Evolutionary conservation across 2,797 vertebrate genomes (phyloP).

Genomic region (Muraenolepis orangiensis): DNA sequence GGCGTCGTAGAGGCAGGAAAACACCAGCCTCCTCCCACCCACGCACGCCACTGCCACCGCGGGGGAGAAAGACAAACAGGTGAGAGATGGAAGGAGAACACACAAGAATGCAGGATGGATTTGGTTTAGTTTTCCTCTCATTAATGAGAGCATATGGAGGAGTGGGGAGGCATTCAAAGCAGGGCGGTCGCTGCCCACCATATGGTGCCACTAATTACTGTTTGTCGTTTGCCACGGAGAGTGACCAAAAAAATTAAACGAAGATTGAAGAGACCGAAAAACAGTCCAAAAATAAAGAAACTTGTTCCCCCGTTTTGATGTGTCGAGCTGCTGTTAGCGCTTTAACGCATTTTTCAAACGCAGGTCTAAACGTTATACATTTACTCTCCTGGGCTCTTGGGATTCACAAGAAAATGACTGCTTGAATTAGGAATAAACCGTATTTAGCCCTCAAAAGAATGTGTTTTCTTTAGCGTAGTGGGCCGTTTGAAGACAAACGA

Average conservation of each 20-base stretch:
- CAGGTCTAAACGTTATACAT: conserved; percentile 37
- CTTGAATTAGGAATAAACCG: conserved; percentile 29
- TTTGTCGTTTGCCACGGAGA: conserved; percentile 62
- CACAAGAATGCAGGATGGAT: conserved; percentile 36
- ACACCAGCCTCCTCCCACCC: conserved; percentile 35
- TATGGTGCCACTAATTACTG: conserved; percentile 81
- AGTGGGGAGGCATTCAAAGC: conserved; percentile 75
- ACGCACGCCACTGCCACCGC: conserved; percentile 3
- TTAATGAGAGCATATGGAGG: conserved; percentile 76
- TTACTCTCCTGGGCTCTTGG: conserved; percentile 42
- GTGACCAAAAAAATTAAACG: conserved; percentile 51
- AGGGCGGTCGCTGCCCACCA: conserved; percentile 65
- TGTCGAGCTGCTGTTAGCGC: conserved; percentile 30
- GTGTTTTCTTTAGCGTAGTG: conserved; percentile 32
- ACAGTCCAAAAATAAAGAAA: conserved; percentile 43
- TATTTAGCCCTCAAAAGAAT: conserved; percentile 22
- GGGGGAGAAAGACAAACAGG: conserved; percentile 42
- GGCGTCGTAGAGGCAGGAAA: conserved; percentile 26
- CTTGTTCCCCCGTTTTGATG: conserved; percentile 56
- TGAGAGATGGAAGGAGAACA: conserved; percentile 46
- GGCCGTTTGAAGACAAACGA: conserved; percentile 27
- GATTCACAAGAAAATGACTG: conserved; percentile 33
- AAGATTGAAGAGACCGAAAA: conserved; percentile 45
- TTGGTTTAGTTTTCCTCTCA: conserved; percentile 49
- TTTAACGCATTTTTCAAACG: conserved; percentile 45